These are phyloP conservation scores for Pelagia noctiluca DNA, from an alignment of 30 jellyfish, hydroid and myxozoan genomes.

Conservation along the genomic window DNA sequence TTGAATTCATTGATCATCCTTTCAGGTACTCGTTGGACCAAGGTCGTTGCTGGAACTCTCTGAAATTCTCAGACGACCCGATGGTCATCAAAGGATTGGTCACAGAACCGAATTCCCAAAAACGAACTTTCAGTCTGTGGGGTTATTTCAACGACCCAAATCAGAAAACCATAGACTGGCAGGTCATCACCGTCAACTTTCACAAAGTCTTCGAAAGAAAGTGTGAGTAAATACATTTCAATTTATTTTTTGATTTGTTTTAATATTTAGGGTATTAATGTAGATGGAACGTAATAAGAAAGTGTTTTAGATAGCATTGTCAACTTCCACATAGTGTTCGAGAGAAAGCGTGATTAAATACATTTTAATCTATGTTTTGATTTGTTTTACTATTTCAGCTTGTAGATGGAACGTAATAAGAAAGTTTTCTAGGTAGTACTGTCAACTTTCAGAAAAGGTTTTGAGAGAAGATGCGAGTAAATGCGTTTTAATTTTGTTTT, in stretches of 20 bases:
- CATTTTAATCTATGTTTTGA: too few species aligned
- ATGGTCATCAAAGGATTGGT: slow-evolving; percentile 75
- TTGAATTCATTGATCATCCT: too few species aligned
- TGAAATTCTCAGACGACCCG: slow-evolving; percentile 75
- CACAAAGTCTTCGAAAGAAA: slow-evolving; percentile 58
- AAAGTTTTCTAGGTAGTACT: too few species aligned
- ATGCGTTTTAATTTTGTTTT: too few species aligned
- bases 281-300: too few species aligned
- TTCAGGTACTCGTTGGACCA: slow-evolving; percentile 85
- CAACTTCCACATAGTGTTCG: too few species aligned
- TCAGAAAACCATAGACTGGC: slow-evolving; percentile 62
- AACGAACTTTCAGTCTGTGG: slow-evolving; percentile 87
- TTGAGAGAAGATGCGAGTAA: too few species aligned
- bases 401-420: too few species aligned
- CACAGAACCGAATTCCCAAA: slow-evolving; percentile 87
- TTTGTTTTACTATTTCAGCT: too few species aligned
- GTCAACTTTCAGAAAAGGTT: too few species aligned
- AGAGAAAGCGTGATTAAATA: too few species aligned
- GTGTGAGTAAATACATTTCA: slow-evolving; percentile 75
- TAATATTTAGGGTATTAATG: background rate
- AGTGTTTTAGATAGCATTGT: too few species aligned
- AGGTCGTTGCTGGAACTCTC: slow-evolving; percentile 87
- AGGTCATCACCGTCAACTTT: slow-evolving; percentile 85
- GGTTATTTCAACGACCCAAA: slow-evolving; percentile 45
- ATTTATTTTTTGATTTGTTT: background rate